Conservation (phyloP, 35 echinoderm and acorn worm species). For the Patiria miniata region DNA sequence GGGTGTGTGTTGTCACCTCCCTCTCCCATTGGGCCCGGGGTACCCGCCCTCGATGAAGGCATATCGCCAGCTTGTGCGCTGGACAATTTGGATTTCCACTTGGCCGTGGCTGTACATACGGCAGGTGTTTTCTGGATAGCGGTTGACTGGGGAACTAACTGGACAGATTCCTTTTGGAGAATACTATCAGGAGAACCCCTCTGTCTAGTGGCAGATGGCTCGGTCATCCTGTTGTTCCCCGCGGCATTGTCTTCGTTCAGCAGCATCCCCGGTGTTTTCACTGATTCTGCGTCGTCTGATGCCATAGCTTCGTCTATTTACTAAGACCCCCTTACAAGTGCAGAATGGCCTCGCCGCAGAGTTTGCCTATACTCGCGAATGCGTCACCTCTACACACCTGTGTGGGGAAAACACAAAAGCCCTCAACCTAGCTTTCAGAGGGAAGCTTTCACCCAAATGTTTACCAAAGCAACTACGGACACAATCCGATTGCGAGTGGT, state of each 20-base stretch:
- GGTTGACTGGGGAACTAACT: not conserved
- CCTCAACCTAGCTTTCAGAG: not conserved
- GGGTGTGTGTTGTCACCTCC: no score
- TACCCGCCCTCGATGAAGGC: no score
- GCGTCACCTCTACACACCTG: not conserved
- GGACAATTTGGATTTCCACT: slow-evolving; percentile 38
- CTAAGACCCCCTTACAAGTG: not conserved
- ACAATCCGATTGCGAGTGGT: not conserved
- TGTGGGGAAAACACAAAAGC: not conserved
- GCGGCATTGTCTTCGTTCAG: not conserved
- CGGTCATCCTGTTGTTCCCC: not conserved
- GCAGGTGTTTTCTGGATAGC: slow-evolving; percentile 24
- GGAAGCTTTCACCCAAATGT: not conserved
- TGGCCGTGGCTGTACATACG: slow-evolving; percentile 32
- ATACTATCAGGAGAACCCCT: not conserved
- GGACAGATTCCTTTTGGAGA: not conserved
- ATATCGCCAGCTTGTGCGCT: no score
- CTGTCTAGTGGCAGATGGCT: not conserved
- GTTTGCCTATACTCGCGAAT: not conserved
- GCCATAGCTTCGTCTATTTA: not conserved
- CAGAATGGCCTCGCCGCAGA: not conserved
- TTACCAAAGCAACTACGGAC: not conserved
- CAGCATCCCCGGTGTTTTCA: not conserved
- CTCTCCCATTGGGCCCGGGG: not conserved
- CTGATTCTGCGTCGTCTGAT: not conserved